Evolutionary conservation across 1,140 invertebrate genomes (phyloP).

Genomic region (Caenorhabditis brenneri): DNA sequence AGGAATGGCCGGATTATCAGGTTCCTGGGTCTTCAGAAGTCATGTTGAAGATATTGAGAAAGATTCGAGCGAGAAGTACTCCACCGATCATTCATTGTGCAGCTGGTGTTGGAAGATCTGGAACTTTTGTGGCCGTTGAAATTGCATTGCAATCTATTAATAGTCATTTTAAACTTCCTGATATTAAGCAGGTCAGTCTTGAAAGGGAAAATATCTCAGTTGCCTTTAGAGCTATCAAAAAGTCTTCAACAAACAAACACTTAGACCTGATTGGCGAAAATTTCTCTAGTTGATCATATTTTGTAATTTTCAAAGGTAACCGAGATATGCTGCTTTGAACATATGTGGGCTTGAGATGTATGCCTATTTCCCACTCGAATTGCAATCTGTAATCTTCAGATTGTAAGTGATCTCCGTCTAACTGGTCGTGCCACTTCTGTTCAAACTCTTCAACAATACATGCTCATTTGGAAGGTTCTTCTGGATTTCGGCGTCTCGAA

Average conservation of each 20-base stretch:
- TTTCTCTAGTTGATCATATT: too few species aligned
- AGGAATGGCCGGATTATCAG: constrained; percentile 9
- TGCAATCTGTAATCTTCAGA: neutral
- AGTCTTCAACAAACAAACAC: too few species aligned
- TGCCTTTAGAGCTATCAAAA: too few species aligned
- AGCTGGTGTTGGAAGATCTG: constrained; percentile 41
- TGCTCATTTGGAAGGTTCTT: constrained; percentile 46
- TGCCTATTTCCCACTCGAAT: too few species aligned
- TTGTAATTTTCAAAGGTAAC: too few species aligned
- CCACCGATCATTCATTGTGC: constrained; percentile 37
- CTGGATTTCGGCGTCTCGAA: constrained; percentile 24
- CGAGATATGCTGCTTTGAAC: too few species aligned
- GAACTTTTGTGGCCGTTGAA: constrained; percentile 4
- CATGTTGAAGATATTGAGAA: constrained; percentile 20
- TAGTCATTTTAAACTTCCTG: neutral
- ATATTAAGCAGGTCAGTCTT: constrained; percentile 16
- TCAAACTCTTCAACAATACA: constrained; percentile 52
- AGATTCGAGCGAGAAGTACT: neutral
- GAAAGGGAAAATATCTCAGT: too few species aligned
- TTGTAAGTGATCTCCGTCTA: neutral
- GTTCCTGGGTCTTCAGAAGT: constrained; percentile 4
- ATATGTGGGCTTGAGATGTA: too few species aligned
- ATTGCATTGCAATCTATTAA: neutral
- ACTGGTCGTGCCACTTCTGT: neutral
- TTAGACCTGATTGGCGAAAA: too few species aligned